phyloP scores from a whole-genome alignment of 92 coral and sea anemone genomes.

The Metridium senile region DNA sequence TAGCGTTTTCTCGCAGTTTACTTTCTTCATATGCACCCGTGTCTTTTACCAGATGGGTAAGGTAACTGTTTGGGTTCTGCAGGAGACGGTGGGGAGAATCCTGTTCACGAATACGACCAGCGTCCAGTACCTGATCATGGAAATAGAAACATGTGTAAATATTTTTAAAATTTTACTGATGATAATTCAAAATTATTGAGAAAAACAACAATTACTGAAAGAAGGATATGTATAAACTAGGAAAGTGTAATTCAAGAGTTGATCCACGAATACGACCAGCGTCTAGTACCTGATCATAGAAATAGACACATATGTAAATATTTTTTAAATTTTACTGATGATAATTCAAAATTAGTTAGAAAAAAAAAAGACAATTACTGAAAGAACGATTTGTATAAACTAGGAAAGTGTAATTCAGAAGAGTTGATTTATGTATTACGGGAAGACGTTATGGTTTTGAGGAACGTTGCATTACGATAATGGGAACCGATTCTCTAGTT shows the following conservation, averaged over 20 bases:
- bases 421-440: no score
- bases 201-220: no score
- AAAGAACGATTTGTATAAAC: no score
- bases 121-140: not conserved
- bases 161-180: conserved; percentile 68
- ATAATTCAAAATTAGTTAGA: not conserved
- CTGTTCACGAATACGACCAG: conserved; percentile 51
- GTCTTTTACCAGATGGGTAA: conserved; percentile 68
- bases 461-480: no score
- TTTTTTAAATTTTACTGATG: conserved; percentile 64
- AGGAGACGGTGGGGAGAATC: conserved; percentile 75
- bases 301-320: conserved; percentile 27
- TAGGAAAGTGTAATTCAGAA: no score
- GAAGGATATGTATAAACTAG: no score
- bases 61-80: conserved; percentile 65
- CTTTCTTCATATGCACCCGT: conserved; percentile 63
- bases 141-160: conserved; percentile 17
- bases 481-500: no score
- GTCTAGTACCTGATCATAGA: not conserved
- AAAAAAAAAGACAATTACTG: no score
- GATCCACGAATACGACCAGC: conserved; percentile 44
- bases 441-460: no score
- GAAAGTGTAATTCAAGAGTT: no score
- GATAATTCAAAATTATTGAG: not conserved
- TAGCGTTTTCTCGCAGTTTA: conserved; percentile 57